Base-by-base conservation (phyloP, 2,113 vertebrate genomes). In the Hirundichthys speculiger region DNA sequence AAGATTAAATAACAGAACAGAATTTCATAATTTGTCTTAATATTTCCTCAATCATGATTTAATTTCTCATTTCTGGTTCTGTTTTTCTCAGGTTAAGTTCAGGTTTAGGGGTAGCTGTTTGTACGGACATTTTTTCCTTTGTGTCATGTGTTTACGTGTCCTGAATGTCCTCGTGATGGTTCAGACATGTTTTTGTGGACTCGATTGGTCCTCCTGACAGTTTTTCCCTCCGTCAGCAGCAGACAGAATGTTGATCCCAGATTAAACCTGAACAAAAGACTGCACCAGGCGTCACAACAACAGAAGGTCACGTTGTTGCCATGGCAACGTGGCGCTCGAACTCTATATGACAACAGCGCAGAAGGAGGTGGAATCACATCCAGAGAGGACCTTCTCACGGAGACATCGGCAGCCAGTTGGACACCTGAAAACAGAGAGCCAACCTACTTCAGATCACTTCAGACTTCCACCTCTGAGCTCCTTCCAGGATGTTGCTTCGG, bases 161-260 rank as follows among this genome's bases (percentile, higher is more conserved):
- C 25, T 27, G 25, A 27, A 27, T 27, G 25, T 27, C 25, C 25
- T 27, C 25, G 25, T 27, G 25, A 27, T 27, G 25, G 6, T 27
- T 8, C 48, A 38, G 13, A 0, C 45, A 43, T 77, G 75, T 71
- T 77, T 72, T 77, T 56, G 24, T 18, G 16, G 50, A 18, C 24
- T 13, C 2, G 12, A 22, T 42, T 53, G 49, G 30, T 4, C 34
- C 40, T 11, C 58, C 48, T 15, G 13, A 7, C 1, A 14, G 41
- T 62, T 67, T 46, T 67, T 48, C 2, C 1, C 15, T 30, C 0
- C 0, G 42, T 77, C 73, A 73, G 73, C 68, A 10, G 16, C 64
- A 62, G 65, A 60, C 65, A 75, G 75, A 66, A 66, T 67, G 75
- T 68, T 82, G 58, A 82, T 82, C 80, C 10, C 2, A 62, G 69